phyloP scores from a whole-genome alignment of 2,888 invertebrate species.

The Leptopilina syphax region DNA sequence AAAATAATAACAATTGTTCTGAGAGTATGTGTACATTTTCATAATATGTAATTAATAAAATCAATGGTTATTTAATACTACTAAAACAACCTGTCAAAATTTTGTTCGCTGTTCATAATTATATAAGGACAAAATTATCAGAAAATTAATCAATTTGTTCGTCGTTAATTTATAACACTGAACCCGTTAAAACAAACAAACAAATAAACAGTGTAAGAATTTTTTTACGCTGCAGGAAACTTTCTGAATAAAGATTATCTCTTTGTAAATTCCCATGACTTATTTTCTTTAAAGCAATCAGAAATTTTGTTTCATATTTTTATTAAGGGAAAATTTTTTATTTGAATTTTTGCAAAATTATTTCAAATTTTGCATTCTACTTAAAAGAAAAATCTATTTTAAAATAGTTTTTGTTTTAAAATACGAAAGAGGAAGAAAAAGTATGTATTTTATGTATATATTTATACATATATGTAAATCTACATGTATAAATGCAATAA shows the following conservation, averaged over 20 bases:
- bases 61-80: slow-evolving; percentile 23
- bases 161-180: slow-evolving; percentile 19
- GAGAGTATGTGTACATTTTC: slow-evolving; percentile 16
- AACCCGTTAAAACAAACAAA: background rate
- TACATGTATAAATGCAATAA: too few relatives aligned
- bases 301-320: background rate
- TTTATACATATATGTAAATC: too few relatives aligned
- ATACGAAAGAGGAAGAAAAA: too few relatives aligned
- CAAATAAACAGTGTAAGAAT: slow-evolving; percentile 30
- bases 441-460: too few relatives aligned
- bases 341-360: background rate
- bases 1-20: slow-evolving; percentile 6
- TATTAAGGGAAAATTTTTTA: background rate
- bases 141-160: slow-evolving; percentile 15
- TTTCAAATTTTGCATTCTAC: too few relatives aligned
- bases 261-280: slow-evolving; percentile 15
- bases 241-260: slow-evolving; percentile 31
- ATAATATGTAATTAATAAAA: slow-evolving; percentile 1
- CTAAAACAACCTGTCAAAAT: background rate
- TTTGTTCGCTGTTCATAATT: slow-evolving; percentile 1
- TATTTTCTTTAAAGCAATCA: background rate
- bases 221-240: slow-evolving; percentile 31
- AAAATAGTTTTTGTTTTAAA: too few relatives aligned
- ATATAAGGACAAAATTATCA: background rate
- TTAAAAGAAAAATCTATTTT: too few relatives aligned